phyloP scores from a whole-genome alignment of 2,113 vertebrate species.

The Pedetes capensis region DNA sequence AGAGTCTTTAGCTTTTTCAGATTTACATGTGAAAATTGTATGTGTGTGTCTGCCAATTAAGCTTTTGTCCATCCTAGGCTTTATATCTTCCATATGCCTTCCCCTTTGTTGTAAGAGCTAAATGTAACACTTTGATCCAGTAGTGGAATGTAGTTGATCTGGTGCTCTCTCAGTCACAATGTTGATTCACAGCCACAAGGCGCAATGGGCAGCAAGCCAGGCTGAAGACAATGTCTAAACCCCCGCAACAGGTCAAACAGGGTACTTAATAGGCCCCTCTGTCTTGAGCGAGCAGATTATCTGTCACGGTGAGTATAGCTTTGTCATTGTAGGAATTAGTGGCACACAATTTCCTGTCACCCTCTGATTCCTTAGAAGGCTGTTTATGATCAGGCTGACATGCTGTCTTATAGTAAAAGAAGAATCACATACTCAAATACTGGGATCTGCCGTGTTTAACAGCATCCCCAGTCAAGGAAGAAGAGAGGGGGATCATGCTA shows the following conservation, averaged over 20 bases:
- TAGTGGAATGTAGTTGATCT: constrained; percentile 42
- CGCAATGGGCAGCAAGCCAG: constrained; percentile 1
- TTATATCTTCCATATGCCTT: background rate
- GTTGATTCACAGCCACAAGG: constrained; percentile 28
- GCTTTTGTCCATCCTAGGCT: background rate
- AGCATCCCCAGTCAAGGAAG: background rate
- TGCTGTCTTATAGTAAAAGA: background rate
- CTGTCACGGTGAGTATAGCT: background rate
- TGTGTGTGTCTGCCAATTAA: background rate
- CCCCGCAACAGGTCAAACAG: background rate
- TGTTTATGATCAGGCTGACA: background rate
- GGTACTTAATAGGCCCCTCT: background rate
- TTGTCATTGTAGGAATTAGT: constrained; percentile 22
- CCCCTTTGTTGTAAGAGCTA: background rate
- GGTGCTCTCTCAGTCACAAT: constrained; percentile 6
- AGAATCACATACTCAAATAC: background rate
- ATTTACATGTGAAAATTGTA: constrained; percentile 15
- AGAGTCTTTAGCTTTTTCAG: background rate
- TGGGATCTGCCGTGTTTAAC: background rate
- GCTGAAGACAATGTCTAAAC: background rate
- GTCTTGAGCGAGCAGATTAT: background rate
- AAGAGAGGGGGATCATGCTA: background rate
- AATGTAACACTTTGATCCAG: constrained; percentile 42
- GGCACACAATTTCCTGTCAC: constrained; percentile 1
- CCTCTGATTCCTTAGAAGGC: background rate